These are phyloP conservation scores for Pao palembangensis DNA, from an alignment of 2,113 vertebrate genomes.

Conservation along the genomic window DNA sequence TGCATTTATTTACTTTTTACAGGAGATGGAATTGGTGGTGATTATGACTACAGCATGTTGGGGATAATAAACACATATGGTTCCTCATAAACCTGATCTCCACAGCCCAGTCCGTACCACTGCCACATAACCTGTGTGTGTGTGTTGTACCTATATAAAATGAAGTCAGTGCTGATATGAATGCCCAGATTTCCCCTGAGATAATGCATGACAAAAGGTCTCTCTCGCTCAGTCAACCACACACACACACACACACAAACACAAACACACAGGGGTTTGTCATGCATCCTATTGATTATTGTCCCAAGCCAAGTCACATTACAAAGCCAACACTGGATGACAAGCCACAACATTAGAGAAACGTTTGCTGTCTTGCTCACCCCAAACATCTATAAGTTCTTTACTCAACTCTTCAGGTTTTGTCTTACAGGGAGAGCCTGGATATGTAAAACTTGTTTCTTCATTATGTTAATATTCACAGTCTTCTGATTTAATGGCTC, in stretches of 20 bases:
- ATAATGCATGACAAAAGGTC: background rate
- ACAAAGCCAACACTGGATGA: conserved; percentile 54
- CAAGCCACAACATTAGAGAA: conserved; percentile 48
- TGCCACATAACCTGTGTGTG: conserved; percentile 20
- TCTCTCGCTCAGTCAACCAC: background rate
- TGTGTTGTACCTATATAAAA: background rate
- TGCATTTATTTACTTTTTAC: too few relatives aligned
- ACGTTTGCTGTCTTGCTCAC: background rate
- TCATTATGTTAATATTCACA: too few relatives aligned
- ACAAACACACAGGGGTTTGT: conserved; percentile 42
- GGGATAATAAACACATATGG: conserved; percentile 21
- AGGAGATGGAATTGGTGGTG: background rate
- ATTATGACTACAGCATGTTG: conserved; percentile 10
- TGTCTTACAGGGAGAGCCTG: too few relatives aligned
- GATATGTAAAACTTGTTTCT: too few relatives aligned
- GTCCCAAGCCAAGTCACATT: conserved; percentile 68
- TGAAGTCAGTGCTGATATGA: too few relatives aligned
- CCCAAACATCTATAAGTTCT: too few relatives aligned
- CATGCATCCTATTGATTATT: conserved; percentile 66
- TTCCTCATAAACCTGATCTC: conserved; percentile 30
- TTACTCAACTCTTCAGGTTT: too few relatives aligned
- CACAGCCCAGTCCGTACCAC: conserved; percentile 32
- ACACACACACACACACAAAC: conserved; percentile 37
- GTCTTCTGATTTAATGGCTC: too few relatives aligned
- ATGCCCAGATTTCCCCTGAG: too few relatives aligned